Evolutionary conservation across 1,140 invertebrate genomes (phyloP).

Genomic region (Prorops nasuta): DNA sequence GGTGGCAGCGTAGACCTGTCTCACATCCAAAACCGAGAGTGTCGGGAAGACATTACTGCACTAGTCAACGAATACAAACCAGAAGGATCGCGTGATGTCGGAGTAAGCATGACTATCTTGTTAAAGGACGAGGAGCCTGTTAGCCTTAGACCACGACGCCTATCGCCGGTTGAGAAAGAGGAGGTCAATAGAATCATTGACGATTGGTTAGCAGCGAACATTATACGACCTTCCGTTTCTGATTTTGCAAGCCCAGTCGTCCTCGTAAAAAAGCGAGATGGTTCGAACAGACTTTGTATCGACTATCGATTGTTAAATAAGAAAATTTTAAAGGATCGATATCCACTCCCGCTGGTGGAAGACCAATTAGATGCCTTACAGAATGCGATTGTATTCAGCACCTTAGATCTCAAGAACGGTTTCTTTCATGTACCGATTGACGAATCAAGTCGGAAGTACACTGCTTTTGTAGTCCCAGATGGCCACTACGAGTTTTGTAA

Average conservation of each 20-base stretch:
- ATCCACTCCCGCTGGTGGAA: slow-evolving; percentile 56
- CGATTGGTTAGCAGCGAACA: slow-evolving; percentile 18
- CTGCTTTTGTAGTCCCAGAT: slow-evolving; percentile 36
- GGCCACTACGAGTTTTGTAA: slow-evolving; percentile 38
- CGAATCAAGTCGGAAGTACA: slow-evolving; percentile 30
- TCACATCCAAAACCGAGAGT: background rate
- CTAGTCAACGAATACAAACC: slow-evolving; percentile 7
- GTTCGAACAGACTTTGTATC: slow-evolving; percentile 41
- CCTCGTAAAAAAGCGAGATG: slow-evolving; percentile 53
- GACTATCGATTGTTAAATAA: slow-evolving; percentile 42
- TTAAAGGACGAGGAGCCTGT: slow-evolving; percentile 15
- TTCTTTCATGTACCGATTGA: slow-evolving; percentile 23
- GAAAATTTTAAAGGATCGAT: slow-evolving; percentile 43
- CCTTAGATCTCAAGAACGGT: slow-evolving; percentile 48
- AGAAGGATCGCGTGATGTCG: background rate
- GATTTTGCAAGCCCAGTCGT: slow-evolving; percentile 54
- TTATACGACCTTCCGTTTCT: slow-evolving; percentile 34
- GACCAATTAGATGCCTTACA: slow-evolving; percentile 47
- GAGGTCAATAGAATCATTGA: slow-evolving; percentile 21
- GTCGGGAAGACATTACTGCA: background rate
- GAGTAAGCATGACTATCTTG: slow-evolving; percentile 16
- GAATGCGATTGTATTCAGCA: slow-evolving; percentile 41
- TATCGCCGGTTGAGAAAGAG: slow-evolving; percentile 15
- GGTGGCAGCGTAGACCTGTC: slow-evolving; percentile 1
- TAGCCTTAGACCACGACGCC: slow-evolving; percentile 5